phyloP scores from a whole-genome alignment of 1,140 invertebrate genomes.

The Sesamia nonagrioides region DNA sequence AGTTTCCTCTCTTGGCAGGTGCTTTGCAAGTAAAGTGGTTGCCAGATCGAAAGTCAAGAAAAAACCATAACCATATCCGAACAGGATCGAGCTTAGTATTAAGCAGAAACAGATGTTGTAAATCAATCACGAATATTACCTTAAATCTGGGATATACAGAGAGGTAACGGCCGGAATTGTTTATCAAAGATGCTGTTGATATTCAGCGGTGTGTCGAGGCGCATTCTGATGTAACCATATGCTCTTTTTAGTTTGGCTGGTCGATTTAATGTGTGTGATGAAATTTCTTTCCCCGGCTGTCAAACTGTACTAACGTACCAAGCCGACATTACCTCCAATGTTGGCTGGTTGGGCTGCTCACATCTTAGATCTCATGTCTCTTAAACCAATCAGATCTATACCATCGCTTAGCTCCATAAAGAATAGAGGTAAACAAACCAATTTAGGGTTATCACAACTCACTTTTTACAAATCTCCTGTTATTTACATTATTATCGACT shows the following conservation, averaged over 20 bases:
- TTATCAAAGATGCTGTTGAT: neutral
- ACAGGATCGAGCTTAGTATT: constrained; percentile 32
- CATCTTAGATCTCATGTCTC: no score
- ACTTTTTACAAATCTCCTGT: no score
- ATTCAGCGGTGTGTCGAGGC: neutral
- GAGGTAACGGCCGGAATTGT: constrained; percentile 34
- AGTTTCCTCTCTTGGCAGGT: constrained; percentile 21
- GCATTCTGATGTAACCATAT: neutral
- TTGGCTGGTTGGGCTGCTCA: no score
- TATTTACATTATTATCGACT: no score
- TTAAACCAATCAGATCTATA: no score
- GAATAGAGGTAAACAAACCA: no score
- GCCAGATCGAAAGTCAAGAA: constrained; percentile 40
- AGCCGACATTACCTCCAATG: no score
- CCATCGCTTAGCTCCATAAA: no score
- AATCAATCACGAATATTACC: constrained; percentile 25
- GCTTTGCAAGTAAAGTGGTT: constrained; percentile 38
- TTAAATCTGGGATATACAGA: neutral
- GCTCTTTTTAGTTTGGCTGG: neutral
- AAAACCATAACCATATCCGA: constrained; percentile 30
- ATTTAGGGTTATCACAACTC: no score
- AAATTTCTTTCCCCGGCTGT: neutral
- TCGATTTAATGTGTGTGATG: neutral
- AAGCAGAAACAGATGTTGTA: constrained; percentile 28
- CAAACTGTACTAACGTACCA: no score